These are phyloP conservation scores for Pocillopora verrucosa DNA, from an alignment of 64 coral and sea anemone species.

Conservation along the genomic window DNA sequence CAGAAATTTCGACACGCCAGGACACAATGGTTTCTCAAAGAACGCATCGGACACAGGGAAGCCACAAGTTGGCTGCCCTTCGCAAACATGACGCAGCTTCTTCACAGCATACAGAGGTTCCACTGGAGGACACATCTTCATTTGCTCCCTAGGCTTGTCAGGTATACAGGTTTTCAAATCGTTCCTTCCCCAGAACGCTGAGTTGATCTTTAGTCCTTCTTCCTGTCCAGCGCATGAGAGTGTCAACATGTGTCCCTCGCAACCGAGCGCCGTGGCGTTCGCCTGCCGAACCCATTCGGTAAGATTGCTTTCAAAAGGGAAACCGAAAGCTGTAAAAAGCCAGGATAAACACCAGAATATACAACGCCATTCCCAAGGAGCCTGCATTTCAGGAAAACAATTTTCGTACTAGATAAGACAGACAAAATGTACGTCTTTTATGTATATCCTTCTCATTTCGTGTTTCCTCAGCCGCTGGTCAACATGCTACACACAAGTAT, in stretches of 20 bases:
- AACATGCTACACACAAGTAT: not conserved
- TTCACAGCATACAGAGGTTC: slow-evolving; percentile 42
- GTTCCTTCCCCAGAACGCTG: slow-evolving; percentile 82
- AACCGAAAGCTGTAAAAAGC: not conserved
- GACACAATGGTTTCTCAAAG: slow-evolving; percentile 67
- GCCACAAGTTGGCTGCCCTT: slow-evolving; percentile 37
- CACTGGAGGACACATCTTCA: slow-evolving; percentile 48
- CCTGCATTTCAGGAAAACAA: not conserved
- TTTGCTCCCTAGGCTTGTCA: slow-evolving; percentile 28
- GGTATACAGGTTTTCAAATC: slow-evolving; percentile 61
- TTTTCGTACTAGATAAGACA: too few relatives aligned
- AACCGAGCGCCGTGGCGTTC: slow-evolving; percentile 68
- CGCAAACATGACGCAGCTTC: slow-evolving; percentile 55
- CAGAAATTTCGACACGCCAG: slow-evolving; percentile 69
- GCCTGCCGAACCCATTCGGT: slow-evolving; percentile 62
- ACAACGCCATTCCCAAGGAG: not conserved
- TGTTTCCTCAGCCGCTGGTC: not conserved
- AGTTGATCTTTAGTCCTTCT: slow-evolving; percentile 79
- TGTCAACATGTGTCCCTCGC: slow-evolving; percentile 52
- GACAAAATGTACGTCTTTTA: not conserved
- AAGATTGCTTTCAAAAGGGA: slow-evolving; percentile 65
- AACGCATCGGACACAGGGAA: slow-evolving; percentile 56
- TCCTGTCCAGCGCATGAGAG: slow-evolving; percentile 61
- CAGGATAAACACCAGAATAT: not conserved
- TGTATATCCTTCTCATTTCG: not conserved